Evolutionary conservation across 2,797 vertebrate species (phyloP).

Genomic region (Lepilemur ruficaudatus): DNA sequence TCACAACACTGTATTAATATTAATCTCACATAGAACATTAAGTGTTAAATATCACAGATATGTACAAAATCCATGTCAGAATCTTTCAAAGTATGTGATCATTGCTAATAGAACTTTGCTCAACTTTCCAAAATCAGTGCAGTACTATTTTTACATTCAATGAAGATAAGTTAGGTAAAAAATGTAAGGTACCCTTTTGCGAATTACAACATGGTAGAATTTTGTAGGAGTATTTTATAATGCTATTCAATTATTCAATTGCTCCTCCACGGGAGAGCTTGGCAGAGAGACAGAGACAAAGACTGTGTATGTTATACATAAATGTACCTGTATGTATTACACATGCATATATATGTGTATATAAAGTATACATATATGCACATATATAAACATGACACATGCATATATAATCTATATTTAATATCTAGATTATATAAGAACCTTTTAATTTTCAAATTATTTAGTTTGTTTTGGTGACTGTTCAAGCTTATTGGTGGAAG

Average conservation of each 20-base stretch:
- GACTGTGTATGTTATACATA: not conserved
- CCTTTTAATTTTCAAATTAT: not conserved
- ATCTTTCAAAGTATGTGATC: not conserved
- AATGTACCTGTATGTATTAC: not conserved
- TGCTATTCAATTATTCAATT: not conserved
- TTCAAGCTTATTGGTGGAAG: not conserved
- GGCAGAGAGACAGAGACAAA: not conserved
- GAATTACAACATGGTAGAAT: not conserved
- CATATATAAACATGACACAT: not conserved
- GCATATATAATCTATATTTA: not conserved
- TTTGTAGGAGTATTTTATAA: not conserved
- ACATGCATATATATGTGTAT: not conserved
- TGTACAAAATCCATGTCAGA: not conserved
- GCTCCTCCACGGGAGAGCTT: not conserved
- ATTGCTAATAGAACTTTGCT: not conserved
- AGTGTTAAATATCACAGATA: not conserved
- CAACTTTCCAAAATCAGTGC: not conserved
- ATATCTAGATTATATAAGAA: not conserved
- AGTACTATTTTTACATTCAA: not conserved
- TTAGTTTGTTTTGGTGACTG: not conserved
- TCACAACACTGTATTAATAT: constrained; percentile 9
- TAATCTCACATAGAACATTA: constrained; percentile 27
- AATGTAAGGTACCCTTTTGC: not conserved
- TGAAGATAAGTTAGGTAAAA: not conserved
- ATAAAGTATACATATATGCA: not conserved